A percentile compares a stretch with the other conserved stretches of the same genome.
phyloP scores from a whole-genome alignment of 2,113 vertebrate genomes.

The Campylomormyrus numenius region DNA sequence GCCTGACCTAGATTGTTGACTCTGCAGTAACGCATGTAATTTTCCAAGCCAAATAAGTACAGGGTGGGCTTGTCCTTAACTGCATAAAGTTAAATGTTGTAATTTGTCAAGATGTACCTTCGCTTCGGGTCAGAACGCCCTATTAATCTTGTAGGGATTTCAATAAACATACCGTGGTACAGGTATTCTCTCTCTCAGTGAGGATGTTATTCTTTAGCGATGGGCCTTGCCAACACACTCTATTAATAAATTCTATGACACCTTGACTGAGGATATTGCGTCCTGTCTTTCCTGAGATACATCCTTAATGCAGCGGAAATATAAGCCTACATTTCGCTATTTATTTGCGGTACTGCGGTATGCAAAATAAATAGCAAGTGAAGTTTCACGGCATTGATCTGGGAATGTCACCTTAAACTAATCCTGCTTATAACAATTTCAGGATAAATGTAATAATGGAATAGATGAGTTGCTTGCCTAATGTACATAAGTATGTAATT shows the following conservation, averaged over 20 bases:
- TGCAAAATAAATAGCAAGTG: background rate
- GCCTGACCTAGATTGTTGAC: conserved; percentile 15
- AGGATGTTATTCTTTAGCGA: background rate
- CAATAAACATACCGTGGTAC: background rate
- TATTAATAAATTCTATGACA: background rate
- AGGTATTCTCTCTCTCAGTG: background rate
- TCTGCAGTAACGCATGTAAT: background rate
- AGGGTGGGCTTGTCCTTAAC: background rate
- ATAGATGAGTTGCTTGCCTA: background rate
- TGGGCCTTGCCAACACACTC: background rate
- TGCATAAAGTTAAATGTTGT: conserved; percentile 5
- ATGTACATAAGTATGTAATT: background rate
- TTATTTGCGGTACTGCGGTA: background rate
- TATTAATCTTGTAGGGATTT: conserved; percentile 10
- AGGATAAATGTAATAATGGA: background rate
- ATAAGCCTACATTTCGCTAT: background rate
- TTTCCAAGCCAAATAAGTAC: background rate
- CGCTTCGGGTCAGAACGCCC: background rate
- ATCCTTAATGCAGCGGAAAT: background rate
- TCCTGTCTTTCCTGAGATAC: background rate
- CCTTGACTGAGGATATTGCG: background rate
- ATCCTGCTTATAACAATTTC: background rate
- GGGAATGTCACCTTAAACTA: background rate
- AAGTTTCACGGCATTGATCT: background rate
- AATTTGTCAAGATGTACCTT: conserved; percentile 10